Percentiles rank a stretch among this genome's conserved stretches.
These are phyloP conservation scores for Falcaria lacertinaria DNA, from an alignment of 2,888 invertebrate species.

Conservation along the genomic window DNA sequence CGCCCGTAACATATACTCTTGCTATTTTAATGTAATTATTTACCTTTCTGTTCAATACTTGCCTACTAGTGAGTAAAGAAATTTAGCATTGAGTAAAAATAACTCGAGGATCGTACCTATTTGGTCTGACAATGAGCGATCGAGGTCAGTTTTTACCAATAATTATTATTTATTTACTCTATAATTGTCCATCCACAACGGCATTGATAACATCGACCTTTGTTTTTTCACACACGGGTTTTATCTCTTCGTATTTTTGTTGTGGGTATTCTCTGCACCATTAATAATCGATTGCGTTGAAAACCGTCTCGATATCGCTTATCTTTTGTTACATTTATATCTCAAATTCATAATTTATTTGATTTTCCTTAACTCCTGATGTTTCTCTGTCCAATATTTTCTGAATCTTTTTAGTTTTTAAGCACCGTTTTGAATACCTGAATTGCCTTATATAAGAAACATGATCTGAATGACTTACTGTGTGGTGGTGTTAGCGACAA, in stretches of 20 bases:
- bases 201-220: conserved; percentile 64
- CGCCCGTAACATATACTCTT: not conserved
- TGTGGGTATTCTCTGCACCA: not conserved
- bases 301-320: not conserved
- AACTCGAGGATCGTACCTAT: conserved; percentile 16
- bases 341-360: too few species aligned
- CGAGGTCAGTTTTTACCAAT: conserved; percentile 61
- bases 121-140: conserved; percentile 53
- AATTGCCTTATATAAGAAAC: not conserved
- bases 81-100: conserved; percentile 22
- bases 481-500: conserved; percentile 90
- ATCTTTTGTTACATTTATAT: too few species aligned
- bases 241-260: not conserved
- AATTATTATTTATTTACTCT: conserved; percentile 48
- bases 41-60: too few species aligned
- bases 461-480: conserved; percentile 76
- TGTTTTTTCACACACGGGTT: conserved; percentile 36
- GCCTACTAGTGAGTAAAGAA: not conserved
- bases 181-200: conserved; percentile 64
- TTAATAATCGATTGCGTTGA: not conserved
- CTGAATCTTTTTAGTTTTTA: too few species aligned
- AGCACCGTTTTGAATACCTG: too few species aligned
- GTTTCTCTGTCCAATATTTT: too few species aligned
- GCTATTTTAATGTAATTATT: conserved; percentile 1
- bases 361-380: too few species aligned